Conservation (phyloP, 2,113 vertebrate species). For the Echinops telfairi region DNA sequence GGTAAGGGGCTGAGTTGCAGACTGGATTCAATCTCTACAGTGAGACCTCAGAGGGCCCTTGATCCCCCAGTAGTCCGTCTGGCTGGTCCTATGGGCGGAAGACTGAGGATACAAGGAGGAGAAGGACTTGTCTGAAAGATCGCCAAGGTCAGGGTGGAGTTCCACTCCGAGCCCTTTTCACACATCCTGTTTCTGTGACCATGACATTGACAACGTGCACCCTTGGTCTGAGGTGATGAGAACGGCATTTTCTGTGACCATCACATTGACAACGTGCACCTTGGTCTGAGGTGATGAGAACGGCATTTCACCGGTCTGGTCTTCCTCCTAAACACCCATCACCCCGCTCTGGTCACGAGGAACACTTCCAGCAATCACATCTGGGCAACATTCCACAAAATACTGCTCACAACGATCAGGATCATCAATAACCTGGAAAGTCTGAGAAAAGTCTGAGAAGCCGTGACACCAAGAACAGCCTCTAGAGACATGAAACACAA, state of each 20-base stretch:
- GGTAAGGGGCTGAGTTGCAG: neutral
- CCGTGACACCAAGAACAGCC: neutral
- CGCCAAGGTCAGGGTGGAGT: neutral
- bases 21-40: neutral
- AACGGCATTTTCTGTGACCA: neutral
- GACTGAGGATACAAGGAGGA: neutral
- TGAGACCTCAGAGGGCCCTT: neutral
- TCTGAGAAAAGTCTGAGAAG: neutral
- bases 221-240: neutral
- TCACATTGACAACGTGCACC: no score
- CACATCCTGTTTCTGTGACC: no score
- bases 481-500: neutral
- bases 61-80: no score
- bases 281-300: neutral
- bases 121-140: neutral
- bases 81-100: neutral
- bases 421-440: no score
- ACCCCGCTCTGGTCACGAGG: neutral
- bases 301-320: neutral
- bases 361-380: neutral
- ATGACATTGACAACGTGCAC: no score
- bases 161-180: neutral
- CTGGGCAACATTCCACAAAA: neutral
- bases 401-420: neutral
- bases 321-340: neutral